Evolutionary conservation across 2,888 invertebrate genomes (phyloP), one percentile per base, ranked within the genome.

Genomic region (Dolichopus griseipennis): DNA sequence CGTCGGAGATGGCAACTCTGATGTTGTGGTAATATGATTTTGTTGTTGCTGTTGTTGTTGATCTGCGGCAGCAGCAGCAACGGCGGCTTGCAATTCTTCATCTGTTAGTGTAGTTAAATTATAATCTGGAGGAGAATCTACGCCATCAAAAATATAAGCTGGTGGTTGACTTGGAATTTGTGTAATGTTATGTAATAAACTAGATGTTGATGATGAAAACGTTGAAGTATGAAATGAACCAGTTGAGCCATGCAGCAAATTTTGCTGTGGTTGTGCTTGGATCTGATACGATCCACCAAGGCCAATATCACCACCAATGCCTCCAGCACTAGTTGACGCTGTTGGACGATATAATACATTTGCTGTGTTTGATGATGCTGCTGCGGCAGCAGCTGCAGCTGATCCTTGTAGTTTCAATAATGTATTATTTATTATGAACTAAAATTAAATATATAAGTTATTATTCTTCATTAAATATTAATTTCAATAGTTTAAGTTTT

Each of bases 381-480:
- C 15, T 68, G 68, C 33, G 69, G 73, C 66, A 71, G 72, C 73
- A 69, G 72, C 69, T 72, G 73, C 69, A 65, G 71, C 73, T 41
- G 79, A 79, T 68, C 80, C 79, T 73, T 81, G 80, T 68, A 81
- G 74, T 74, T 80, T 80, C 73, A 79, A 78, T 72, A 81, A 74
- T 68, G 80, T 78, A 73, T 81, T 80, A 76, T 81, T 81, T 76
- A 81, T 81, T 74, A 81, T 80, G 75, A 80, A 80, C 80, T 81
- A 69, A 20, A 73, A 72, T 2, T 41, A 65, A 71, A 65, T 4
- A 37, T 37, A 37, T 37, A 12, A 37, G 1, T 10, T 12, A 37
- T 37, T 7, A 34, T 1, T 5, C 12, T 12, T 37, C 37, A 7
- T 34, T 7, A 34, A 34, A 7, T 37, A 37, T 7, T 10, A 37